Conservation (phyloP, 2,113 vertebrate species). For the Podiceps cristatus region DNA sequence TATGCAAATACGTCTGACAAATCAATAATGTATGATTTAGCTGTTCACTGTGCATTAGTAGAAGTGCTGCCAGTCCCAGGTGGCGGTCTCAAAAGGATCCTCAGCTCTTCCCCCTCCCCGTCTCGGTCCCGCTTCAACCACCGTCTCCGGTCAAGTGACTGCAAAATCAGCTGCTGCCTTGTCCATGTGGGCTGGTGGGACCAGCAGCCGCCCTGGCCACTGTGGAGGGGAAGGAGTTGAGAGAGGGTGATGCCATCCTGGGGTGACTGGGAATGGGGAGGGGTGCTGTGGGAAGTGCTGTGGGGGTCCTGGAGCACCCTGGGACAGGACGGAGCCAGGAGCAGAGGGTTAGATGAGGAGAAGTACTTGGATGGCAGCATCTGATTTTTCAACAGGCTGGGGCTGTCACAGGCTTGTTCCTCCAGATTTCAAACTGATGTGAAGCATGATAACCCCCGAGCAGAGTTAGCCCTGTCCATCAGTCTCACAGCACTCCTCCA, state of each 20-base stretch:
- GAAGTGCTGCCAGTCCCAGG: slow-evolving; percentile 61
- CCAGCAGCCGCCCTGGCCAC: neutral
- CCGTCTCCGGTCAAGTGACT: slow-evolving; percentile 32
- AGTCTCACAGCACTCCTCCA: neutral
- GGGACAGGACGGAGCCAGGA: fast-evolving
- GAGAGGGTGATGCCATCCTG: neutral
- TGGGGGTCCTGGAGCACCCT: too few relatives aligned
- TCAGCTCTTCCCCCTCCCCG: neutral
- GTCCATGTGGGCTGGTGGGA: neutral
- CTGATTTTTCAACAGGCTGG: neutral
- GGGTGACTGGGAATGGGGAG: neutral
- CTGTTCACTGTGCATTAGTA: slow-evolving; percentile 73
- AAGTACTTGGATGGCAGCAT: neutral
- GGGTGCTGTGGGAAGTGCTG: neutral
- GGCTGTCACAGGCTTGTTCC: neutral
- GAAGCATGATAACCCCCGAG: neutral
- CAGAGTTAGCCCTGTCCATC: fast-evolving
- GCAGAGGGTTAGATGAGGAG: neutral
- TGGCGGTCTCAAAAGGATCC: slow-evolving; percentile 53
- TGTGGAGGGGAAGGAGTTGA: neutral
- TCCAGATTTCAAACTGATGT: neutral
- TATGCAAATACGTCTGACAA: slow-evolving; percentile 87
- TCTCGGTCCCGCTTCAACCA: neutral
- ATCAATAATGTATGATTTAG: slow-evolving; percentile 88
- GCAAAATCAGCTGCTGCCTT: slow-evolving; percentile 25